Evolutionary conservation across 2,113 vertebrate genomes (phyloP).

Genomic region (Saguinus imperator): DNA sequence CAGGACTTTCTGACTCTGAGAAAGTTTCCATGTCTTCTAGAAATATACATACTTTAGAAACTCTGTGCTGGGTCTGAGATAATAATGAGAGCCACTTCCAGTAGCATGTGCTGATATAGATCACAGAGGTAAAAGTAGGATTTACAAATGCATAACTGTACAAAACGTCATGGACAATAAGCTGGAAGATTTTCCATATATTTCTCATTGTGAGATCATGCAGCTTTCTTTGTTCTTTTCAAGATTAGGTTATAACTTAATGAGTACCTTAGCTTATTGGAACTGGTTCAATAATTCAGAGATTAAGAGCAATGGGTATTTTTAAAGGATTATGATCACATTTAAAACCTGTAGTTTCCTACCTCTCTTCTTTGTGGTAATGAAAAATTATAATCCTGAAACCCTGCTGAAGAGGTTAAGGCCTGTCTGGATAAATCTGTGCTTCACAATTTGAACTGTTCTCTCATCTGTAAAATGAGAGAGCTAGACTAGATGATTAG

Average conservation of each 20-base stretch:
- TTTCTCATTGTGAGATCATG: background rate
- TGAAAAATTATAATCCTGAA: constrained; percentile 24
- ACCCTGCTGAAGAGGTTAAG: background rate
- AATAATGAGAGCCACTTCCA: background rate
- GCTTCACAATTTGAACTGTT: background rate
- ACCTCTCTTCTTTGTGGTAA: background rate
- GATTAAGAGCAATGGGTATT: background rate
- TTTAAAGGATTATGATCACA: background rate
- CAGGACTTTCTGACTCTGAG: background rate
- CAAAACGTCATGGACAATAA: background rate
- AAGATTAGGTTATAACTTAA: constrained; percentile 39
- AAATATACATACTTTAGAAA: background rate
- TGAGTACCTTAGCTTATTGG: constrained; percentile 5
- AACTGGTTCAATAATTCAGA: constrained; percentile 29
- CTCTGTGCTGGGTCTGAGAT: background rate
- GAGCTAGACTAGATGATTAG: background rate
- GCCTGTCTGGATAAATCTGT: background rate
- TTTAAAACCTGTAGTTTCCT: constrained; percentile 15
- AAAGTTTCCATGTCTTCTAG: constrained; percentile 33
- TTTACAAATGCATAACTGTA: background rate
- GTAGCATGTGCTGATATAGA: background rate
- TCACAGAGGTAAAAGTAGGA: constrained; percentile 15
- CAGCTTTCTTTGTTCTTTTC: background rate
- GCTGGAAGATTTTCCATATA: background rate
- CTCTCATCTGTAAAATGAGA: constrained; percentile 31